Evolutionary conservation across 2,113 vertebrate species (phyloP).

Genomic region (Pteropus alecto): DNA sequence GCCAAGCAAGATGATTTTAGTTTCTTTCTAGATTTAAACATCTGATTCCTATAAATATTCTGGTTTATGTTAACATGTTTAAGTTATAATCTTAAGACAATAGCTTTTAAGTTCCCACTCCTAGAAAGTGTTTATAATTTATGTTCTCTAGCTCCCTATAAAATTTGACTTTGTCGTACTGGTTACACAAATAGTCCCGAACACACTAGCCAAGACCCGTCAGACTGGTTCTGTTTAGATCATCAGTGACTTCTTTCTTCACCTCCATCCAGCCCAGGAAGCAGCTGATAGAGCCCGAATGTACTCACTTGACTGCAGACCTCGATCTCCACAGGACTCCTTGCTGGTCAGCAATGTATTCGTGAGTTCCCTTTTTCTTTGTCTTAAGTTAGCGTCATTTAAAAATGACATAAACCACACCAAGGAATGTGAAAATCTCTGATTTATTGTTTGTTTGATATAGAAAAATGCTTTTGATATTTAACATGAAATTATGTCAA

Average conservation of each 20-base stretch:
- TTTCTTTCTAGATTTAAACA: background rate
- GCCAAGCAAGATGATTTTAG: background rate
- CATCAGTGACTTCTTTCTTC: conserved; percentile 56
- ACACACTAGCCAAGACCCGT: conserved; percentile 30
- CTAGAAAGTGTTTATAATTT: conserved; percentile 49
- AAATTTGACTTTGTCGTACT: conserved; percentile 30
- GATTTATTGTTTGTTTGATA: background rate
- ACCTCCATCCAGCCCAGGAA: background rate
- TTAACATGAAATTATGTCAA: conserved; percentile 14
- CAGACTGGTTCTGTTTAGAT: conserved; percentile 68
- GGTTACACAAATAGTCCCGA: conserved; percentile 29
- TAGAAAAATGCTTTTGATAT: conserved; percentile 1
- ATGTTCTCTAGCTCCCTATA: background rate
- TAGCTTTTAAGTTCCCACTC: background rate
- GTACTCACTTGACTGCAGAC: background rate
- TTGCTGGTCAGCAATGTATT: conserved; percentile 60
- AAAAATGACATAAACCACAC: background rate
- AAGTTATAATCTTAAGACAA: background rate
- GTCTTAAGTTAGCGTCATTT: background rate
- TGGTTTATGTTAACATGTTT: background rate
- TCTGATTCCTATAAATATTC: background rate
- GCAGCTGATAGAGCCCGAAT: background rate
- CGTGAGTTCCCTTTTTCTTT: conserved; percentile 57
- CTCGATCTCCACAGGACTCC: background rate
- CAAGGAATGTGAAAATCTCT: background rate